phyloP scores from a whole-genome alignment of 2,797 vertebrate species.

The Esox lucius region DNA sequence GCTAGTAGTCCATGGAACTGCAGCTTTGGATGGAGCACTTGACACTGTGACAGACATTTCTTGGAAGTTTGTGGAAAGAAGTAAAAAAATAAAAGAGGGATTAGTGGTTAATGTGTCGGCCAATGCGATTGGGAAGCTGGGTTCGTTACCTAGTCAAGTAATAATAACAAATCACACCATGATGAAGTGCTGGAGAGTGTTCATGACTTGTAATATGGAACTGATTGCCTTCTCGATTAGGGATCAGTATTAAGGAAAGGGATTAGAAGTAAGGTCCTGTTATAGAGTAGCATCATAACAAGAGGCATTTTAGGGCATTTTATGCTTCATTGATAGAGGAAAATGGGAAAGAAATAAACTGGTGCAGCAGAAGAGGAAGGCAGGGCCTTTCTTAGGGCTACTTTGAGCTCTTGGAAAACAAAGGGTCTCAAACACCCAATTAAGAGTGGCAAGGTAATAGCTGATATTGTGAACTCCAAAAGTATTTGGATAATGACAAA shows the following conservation, averaged over 20 bases:
- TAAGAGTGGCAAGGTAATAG: too few species aligned
- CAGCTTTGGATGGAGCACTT: neutral
- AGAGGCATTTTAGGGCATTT: too few species aligned
- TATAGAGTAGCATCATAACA: too few species aligned
- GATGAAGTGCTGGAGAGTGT: too few species aligned
- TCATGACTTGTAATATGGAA: neutral
- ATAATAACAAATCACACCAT: neutral
- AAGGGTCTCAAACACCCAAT: too few species aligned
- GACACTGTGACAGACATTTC: neutral
- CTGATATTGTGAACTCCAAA: too few species aligned
- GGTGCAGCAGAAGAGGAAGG: too few species aligned
- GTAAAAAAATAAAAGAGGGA: neutral
- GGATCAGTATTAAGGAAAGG: neutral
- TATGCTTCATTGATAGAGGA: too few species aligned
- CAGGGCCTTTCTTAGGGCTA: too few species aligned
- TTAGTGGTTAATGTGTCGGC: neutral
- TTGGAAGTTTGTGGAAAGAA: neutral
- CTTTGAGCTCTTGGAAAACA: too few species aligned
- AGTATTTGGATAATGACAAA: too few species aligned
- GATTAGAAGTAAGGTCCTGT: neutral
- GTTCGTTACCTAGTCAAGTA: neutral
- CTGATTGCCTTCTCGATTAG: neutral
- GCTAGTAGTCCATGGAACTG: constrained; percentile 4
- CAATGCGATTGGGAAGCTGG: neutral
- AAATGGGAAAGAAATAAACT: too few species aligned